These are phyloP conservation scores for Propithecus coquereli DNA, from an alignment of 2,113 vertebrate species.

Conservation along the genomic window DNA sequence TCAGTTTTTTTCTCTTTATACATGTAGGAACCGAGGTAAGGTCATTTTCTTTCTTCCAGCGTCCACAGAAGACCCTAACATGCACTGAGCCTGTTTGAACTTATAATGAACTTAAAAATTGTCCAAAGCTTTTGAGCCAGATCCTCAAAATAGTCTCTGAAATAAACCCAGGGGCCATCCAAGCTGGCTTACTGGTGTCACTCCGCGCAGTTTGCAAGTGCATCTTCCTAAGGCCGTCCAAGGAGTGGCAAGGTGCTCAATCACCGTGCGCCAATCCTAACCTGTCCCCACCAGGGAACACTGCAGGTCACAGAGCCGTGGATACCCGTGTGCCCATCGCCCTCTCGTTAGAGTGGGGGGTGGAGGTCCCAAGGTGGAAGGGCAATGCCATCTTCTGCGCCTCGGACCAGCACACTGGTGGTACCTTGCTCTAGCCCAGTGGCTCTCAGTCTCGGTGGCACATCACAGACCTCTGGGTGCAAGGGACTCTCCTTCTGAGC, in stretches of 20 bases:
- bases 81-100: conserved; percentile 41
- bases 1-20: conserved; percentile 17
- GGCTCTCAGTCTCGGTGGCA: background rate
- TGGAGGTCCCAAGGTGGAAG: background rate
- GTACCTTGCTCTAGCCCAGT: background rate
- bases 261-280: accelerated
- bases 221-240: background rate
- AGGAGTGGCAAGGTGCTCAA: background rate
- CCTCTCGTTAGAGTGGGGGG: background rate
- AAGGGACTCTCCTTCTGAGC: background rate
- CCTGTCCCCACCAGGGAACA: background rate
- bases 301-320: background rate
- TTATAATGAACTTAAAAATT: conserved; percentile 55
- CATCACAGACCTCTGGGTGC: background rate
- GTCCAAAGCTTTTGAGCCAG: conserved; percentile 23
- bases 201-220: too few relatives aligned
- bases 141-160: conserved; percentile 40
- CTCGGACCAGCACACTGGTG: background rate
- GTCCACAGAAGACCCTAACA: conserved; percentile 55
- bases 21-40: conserved; percentile 44
- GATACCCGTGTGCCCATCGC: accelerated
- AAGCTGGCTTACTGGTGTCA: background rate
- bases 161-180: background rate
- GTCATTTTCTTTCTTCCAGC: conserved; percentile 59
- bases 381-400: background rate